Base-by-base conservation (phyloP, 1,140 invertebrate species). In the Ctenoplectra terminalis region DNA sequence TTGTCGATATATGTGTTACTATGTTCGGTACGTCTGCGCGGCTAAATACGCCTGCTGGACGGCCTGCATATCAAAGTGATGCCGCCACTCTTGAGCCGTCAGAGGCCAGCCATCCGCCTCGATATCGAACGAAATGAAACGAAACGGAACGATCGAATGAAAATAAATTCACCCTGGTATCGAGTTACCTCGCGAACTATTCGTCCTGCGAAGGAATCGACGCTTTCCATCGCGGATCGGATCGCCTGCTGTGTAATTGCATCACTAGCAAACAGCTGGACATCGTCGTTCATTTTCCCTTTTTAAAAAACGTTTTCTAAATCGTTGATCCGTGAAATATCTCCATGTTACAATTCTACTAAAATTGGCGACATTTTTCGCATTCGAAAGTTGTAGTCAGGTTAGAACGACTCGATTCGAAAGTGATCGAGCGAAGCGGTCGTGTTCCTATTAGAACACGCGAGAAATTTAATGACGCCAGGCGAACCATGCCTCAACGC, bases 1-100 rank as follows among this genome's bases (percentile, higher is more conserved):
- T 87, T 58, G 85, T 70, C 63, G 76, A 76, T 87, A 77, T 82
- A 66, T 87, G 70, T 84, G 67, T 74, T 82, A 79, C 73, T 73
- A 64, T 72, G 52, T 71, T 52, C 23, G 43, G 50, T 61, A 75
- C 71, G 66, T 74, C 52, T 29, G 54, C 43, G 43, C 67, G 66
- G 70, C 66, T 86, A 86, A 86, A 86, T 86, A 86, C 81, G 56
- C 40, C 40, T 40, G 50, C 61, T 31, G 63, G 5, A 15, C 23
- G 23, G 58, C 17, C 34, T n/a, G 79, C 64, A 56, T 79, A 79
- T 74, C 70, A 52, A 70, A 75, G 70, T 29, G 70, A 46, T 64
- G 29, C 63, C 37, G 50, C 37, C 37, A 48, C 56, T 43, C 56
- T 48, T n/a, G 26, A 34, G 11, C 11, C 46, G 26, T 29, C 23